Evolutionary conservation across 2,113 vertebrate species (phyloP), one percentile per base, ranked within the genome.

Genomic region (Saimiri boliviensis): DNA sequence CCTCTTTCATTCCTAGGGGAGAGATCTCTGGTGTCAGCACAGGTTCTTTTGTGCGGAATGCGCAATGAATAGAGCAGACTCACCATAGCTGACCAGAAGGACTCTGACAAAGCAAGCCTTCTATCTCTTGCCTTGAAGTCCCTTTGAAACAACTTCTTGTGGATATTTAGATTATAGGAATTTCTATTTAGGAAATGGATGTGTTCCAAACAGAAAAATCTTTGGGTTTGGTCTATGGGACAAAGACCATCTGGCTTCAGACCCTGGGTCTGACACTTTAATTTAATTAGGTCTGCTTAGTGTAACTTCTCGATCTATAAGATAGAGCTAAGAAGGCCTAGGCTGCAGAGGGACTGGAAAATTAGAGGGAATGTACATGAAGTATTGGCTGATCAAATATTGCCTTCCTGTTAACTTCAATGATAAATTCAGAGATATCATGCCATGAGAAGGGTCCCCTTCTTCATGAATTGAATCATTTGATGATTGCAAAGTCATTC

Each of bases 171-270:
- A 94, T 94, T 60, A 92, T 14, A 96, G 74, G 49, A 87, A 80
- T 91, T 79, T 56, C 84, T 96, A 54, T 73, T 96, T 94, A 94
- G 70, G 93, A 97, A 97, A 79, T 30, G 86, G 66, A 86, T 94
- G 70, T 86, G 56, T 86, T 94, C 70, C 52, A 82, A 96, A 58
- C n/a, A 85, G 45, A 95, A 45, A 96, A 54, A 56, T 79, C 74
- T 30, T 70, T 89, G 74, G 73, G 76, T 85, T 89, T 83, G n/a
- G 40, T 19, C 83, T 52, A 19, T 77, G 76, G 68, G 81, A 32
- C 71, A 95, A 95, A 70, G 60, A 90, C 3, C 86, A 60, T 19
- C 60, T 93, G 73, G 35, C 52, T 96, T 98, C 93, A 92, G 73
- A 92, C 27, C 23, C 47, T 93, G 60, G 30, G 60, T 92, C 76